Evolutionary conservation across 2,113 vertebrate species (phyloP).

Genomic region (Paratilapia polleni): DNA sequence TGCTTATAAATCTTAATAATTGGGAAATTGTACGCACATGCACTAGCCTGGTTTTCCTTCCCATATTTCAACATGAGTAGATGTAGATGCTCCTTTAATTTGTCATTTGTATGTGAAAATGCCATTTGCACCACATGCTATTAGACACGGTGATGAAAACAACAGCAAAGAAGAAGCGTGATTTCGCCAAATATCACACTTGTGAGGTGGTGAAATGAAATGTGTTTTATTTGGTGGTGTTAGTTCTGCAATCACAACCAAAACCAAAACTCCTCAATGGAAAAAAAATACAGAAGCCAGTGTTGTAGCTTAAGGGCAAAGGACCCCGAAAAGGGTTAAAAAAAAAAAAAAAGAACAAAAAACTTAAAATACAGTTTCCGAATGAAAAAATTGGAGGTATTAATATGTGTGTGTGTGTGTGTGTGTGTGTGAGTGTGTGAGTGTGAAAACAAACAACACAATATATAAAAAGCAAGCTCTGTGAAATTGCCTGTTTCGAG

Average conservation of each 20-base stretch:
- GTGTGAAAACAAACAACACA: not conserved
- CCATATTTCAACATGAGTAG: not conserved
- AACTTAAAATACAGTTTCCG: not conserved
- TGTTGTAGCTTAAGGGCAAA: not conserved
- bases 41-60: not conserved
- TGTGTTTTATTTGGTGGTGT: not conserved
- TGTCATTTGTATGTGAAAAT: constrained; percentile 4
- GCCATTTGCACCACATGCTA: not conserved
- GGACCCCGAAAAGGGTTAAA: not conserved
- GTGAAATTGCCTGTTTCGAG: constrained; percentile 5
- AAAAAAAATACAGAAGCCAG: not conserved
- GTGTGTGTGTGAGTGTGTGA: not conserved
- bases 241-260: not conserved
- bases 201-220: not conserved
- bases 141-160: not conserved
- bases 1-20: not conserved
- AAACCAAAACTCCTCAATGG: not conserved
- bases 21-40: not conserved
- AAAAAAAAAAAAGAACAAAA: not conserved
- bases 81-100: not conserved
- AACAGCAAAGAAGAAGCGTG: not conserved
- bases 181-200: not conserved
- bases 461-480: not conserved
- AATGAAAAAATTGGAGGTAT: not conserved
- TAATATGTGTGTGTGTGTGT: not conserved